Evolutionary conservation across 2,113 vertebrate species (phyloP).

Genomic region (Rafetus swinhoei): DNA sequence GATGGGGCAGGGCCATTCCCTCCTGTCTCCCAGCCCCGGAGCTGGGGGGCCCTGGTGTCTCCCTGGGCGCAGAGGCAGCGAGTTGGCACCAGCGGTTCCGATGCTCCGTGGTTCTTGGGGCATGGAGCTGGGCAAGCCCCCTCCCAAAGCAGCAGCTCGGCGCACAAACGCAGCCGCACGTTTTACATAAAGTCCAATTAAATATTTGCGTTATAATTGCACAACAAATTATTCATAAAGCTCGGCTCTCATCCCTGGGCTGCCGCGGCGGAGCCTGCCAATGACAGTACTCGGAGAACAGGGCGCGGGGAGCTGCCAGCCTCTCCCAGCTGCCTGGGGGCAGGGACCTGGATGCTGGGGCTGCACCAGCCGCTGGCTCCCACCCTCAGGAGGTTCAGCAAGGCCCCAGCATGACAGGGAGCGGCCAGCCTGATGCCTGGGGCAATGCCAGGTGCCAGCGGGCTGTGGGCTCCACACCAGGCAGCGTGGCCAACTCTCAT

Average conservation of each 20-base stretch:
- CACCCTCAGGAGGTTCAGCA: background rate
- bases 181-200: slow-evolving; percentile 76
- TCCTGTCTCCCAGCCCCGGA: background rate
- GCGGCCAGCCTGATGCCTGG: background rate
- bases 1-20: too few relatives aligned
- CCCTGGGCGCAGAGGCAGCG: background rate
- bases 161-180: slow-evolving; percentile 58
- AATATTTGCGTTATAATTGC: slow-evolving; percentile 79
- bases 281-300: slow-evolving; percentile 61
- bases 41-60: background rate
- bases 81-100: background rate
- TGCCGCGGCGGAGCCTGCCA: slow-evolving; percentile 57
- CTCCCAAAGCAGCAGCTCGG: slow-evolving; percentile 17
- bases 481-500: background rate
- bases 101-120: background rate
- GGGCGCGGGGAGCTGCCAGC: slow-evolving; percentile 26
- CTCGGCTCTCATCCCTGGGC: slow-evolving; percentile 66
- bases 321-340: background rate
- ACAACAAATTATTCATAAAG: slow-evolving; percentile 77
- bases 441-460: background rate
- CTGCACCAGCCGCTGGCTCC: too few relatives aligned
- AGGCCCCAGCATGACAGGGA: background rate
- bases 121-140: background rate
- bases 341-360: background rate
- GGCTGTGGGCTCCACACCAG: background rate